A percentile compares a stretch with the other conserved stretches of the same genome.
These are phyloP conservation scores for Sebastiscus tertius DNA, from an alignment of 2,797 vertebrate species.

Conservation along the genomic window DNA sequence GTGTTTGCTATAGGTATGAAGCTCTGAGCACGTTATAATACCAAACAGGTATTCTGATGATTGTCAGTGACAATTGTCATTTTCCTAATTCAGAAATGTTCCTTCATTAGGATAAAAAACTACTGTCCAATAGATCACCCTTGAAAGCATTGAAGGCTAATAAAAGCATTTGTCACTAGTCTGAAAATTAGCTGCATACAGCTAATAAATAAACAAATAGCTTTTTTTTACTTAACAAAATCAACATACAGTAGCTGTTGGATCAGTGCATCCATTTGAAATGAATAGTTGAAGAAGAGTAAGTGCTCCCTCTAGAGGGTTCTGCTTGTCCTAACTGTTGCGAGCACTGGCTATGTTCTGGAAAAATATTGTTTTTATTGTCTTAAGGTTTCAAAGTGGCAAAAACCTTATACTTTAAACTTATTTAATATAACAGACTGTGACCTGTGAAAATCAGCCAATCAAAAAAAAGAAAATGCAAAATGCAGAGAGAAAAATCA, in stretches of 20 bases:
- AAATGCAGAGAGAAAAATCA: not conserved
- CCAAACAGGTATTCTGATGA: not conserved
- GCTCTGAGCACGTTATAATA: not conserved
- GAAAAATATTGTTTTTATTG: not conserved
- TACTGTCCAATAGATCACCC: not conserved
- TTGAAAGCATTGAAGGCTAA: not conserved
- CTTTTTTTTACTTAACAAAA: not conserved
- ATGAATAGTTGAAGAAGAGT: not conserved
- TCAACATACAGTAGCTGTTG: no score
- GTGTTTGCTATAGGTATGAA: not conserved
- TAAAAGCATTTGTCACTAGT: not conserved
- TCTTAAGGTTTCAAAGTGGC: not conserved
- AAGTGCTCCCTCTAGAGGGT: conserved; percentile 59
- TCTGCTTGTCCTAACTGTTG: not conserved
- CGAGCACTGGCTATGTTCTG: not conserved
- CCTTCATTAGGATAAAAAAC: not conserved
- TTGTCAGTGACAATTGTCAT: not conserved
- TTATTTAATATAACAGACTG: not conserved
- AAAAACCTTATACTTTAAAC: not conserved
- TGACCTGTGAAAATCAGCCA: not conserved
- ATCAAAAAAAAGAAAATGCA: not conserved
- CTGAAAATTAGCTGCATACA: not conserved
- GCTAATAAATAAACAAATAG: not conserved
- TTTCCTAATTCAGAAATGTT: not conserved
- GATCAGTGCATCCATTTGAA: not conserved